Evolutionary conservation across 2,888 invertebrate genomes (phyloP).

Genomic region (Eueremaeus valkanovi): DNA sequence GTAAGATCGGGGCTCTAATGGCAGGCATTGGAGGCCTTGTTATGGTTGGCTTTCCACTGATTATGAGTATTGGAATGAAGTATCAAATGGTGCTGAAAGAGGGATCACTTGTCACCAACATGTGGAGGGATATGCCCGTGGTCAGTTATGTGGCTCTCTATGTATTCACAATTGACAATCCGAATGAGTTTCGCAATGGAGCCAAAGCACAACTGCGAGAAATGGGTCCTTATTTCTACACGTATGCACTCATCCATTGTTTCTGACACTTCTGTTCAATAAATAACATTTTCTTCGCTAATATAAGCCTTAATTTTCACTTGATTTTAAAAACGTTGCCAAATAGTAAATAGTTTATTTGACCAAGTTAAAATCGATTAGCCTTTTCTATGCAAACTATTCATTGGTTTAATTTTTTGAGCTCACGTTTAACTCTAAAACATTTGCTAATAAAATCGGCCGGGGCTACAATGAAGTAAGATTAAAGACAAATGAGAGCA

Average conservation of each 20-base stretch:
- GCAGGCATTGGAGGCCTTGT: background rate
- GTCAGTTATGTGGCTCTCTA: conserved; percentile 46
- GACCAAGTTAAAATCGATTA: too few species aligned
- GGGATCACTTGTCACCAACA: conserved; percentile 42
- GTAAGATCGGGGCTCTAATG: background rate
- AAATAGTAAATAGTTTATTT: too few species aligned
- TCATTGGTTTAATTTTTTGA: background rate
- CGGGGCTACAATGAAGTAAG: too few species aligned
- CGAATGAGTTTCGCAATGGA: conserved; percentile 50
- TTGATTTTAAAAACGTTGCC: too few species aligned
- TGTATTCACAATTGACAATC: conserved; percentile 51
- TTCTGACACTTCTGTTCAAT: background rate
- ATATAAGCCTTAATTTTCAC: too few species aligned
- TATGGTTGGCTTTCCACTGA: background rate
- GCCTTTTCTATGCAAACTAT: too few species aligned
- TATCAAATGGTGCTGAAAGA: conserved; percentile 31
- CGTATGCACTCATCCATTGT: conserved; percentile 41
- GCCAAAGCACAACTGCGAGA: conserved; percentile 48
- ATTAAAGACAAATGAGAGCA: too few species aligned
- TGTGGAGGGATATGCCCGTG: conserved; percentile 44
- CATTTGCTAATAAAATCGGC: too few species aligned
- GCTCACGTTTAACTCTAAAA: too few species aligned
- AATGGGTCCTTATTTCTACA: conserved; percentile 51
- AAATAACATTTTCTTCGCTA: too few species aligned
- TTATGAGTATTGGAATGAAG: background rate